phyloP scores from a whole-genome alignment of 1,140 invertebrate species.

The Cotesia typhae region DNA sequence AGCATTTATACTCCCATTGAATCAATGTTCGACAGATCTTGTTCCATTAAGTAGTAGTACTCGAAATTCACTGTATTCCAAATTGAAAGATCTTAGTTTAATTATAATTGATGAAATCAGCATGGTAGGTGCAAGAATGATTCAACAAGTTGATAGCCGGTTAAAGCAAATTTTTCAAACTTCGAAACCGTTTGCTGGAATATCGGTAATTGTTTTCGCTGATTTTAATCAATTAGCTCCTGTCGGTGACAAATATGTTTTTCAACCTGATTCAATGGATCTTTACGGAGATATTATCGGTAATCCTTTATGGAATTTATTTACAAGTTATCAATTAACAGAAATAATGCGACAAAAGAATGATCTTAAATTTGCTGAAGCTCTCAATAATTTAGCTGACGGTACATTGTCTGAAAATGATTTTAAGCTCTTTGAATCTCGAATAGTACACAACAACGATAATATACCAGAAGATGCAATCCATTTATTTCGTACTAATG shows the following conservation, averaged over 20 bases:
- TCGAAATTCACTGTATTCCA: slow-evolving; percentile 32
- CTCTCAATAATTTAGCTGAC: slow-evolving; percentile 41
- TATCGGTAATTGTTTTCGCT: slow-evolving; percentile 45
- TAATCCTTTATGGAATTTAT: slow-evolving; percentile 39
- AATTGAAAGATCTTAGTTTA: slow-evolving; percentile 45
- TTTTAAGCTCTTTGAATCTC: slow-evolving; percentile 30
- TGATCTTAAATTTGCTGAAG: slow-evolving; percentile 39
- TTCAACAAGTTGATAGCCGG: slow-evolving; percentile 45
- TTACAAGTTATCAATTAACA: slow-evolving; percentile 44
- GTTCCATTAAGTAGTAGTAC: slow-evolving; percentile 1
- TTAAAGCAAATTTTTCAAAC: slow-evolving; percentile 49
- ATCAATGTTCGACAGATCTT: slow-evolving; percentile 33
- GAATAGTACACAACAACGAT: slow-evolving; percentile 17
- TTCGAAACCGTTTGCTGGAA: slow-evolving; percentile 41
- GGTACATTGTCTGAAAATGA: slow-evolving; percentile 33
- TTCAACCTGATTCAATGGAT: slow-evolving; percentile 2
- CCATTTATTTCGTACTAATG: slow-evolving; percentile 34
- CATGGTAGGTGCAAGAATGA: slow-evolving; percentile 46
- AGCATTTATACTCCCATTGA: slow-evolving; percentile 46
- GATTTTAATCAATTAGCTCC: slow-evolving; percentile 47
- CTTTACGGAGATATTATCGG: slow-evolving; percentile 22
- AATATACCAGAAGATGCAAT: slow-evolving; percentile 32
- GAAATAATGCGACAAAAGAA: slow-evolving; percentile 48
- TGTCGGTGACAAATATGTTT: slow-evolving; percentile 15
- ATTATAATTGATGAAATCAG: slow-evolving; percentile 57